phyloP scores from a whole-genome alignment of 2,113 vertebrate genomes.

The Leptobrachium ailaonicum region DNA sequence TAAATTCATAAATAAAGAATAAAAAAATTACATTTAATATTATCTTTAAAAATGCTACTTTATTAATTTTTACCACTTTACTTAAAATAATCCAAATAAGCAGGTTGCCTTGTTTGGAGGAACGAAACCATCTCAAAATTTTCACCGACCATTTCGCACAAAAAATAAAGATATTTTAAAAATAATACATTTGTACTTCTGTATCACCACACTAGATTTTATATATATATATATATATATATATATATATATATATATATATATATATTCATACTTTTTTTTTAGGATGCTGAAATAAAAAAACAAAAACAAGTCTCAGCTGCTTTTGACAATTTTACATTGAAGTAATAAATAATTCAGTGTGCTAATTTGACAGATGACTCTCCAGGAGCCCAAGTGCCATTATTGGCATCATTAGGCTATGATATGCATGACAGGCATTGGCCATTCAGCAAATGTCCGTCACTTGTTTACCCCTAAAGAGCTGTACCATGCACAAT shows the following conservation, averaged over 20 bases:
- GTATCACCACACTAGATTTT: neutral
- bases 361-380: constrained; percentile 85
- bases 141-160: neutral
- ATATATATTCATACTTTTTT: neutral
- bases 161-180: neutral
- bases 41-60: too few species aligned
- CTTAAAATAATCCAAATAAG: too few species aligned
- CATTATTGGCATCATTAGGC: constrained; percentile 80
- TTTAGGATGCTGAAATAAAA: constrained; percentile 16
- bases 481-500: constrained; percentile 76
- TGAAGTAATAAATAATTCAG: constrained; percentile 83
- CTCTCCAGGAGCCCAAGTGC: constrained; percentile 74
- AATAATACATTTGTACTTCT: constrained; percentile 6
- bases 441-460: constrained; percentile 78
- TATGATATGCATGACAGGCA: constrained; percentile 74
- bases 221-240: too few species aligned
- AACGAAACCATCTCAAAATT: neutral
- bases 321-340: constrained; percentile 75
- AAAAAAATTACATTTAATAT: too few species aligned
- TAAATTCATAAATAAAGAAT: too few species aligned
- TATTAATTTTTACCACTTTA: too few species aligned
- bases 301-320: constrained; percentile 68
- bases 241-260: too few species aligned
- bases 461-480: constrained; percentile 80
- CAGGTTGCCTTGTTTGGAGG: too few species aligned